Percentiles rank a stretch among this genome's conserved stretches.
Conservation (phyloP, 1,140 invertebrate species). For the Leptoteleia sp. region DNA sequence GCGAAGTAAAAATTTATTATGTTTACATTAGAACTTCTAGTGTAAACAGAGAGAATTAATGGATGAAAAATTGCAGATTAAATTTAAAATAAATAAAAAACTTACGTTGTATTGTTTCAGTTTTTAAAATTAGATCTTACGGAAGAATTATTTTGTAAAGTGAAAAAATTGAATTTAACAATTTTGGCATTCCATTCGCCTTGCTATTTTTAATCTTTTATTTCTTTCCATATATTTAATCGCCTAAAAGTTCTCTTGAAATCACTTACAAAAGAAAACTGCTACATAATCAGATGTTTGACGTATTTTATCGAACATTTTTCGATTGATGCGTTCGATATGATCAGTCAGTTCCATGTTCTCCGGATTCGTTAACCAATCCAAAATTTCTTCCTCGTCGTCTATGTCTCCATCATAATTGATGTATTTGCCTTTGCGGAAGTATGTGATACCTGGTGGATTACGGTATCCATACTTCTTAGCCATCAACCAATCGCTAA, state of each 20-base stretch:
- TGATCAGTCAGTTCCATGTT: constrained; percentile 97
- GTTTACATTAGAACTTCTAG: too few relatives aligned
- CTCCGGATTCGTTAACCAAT: constrained; percentile 95
- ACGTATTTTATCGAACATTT: constrained; percentile 96
- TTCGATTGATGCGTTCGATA: constrained; percentile 95
- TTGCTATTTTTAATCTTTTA: too few relatives aligned
- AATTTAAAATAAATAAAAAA: too few relatives aligned
- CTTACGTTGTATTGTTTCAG: too few relatives aligned
- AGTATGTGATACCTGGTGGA: constrained; percentile 94
- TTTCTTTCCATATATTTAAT: too few relatives aligned
- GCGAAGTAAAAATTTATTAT: too few relatives aligned
- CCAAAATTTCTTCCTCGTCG: constrained; percentile 95
- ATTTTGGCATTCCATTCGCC: too few relatives aligned
- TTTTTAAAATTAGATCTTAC: too few relatives aligned
- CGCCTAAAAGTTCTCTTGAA: not conserved
- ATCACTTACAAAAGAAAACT: constrained; percentile 94
- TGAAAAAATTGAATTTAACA: too few relatives aligned
- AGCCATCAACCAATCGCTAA: constrained; percentile 93
- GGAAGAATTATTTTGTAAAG: too few relatives aligned
- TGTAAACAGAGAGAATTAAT: too few relatives aligned
- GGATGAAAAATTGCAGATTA: too few relatives aligned
- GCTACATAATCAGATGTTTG: constrained; percentile 95
- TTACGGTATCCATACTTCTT: constrained; percentile 96
- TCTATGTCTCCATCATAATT: constrained; percentile 96
- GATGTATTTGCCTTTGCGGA: constrained; percentile 93